These are phyloP conservation scores for Sylvietta virens DNA, from an alignment of 2,113 vertebrate genomes.

Conservation along the genomic window DNA sequence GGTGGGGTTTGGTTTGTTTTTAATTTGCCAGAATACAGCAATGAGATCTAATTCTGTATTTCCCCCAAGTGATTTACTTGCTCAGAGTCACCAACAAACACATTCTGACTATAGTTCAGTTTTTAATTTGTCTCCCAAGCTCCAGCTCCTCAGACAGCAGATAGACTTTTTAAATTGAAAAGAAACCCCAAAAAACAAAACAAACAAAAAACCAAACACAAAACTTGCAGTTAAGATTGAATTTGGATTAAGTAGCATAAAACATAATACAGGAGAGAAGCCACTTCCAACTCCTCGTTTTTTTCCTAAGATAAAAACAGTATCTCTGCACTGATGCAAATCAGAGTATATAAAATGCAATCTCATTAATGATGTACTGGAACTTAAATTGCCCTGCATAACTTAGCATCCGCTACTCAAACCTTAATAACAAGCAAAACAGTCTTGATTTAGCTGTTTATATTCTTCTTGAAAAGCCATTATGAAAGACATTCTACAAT, in stretches of 20 bases:
- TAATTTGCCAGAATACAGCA: neutral
- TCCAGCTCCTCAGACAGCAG: neutral
- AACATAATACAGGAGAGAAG: neutral
- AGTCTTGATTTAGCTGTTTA: constrained; percentile 12
- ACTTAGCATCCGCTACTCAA: neutral
- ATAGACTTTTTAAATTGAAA: neutral
- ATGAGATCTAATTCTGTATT: neutral
- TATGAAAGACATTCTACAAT: neutral
- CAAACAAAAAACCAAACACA: neutral
- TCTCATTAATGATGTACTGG: constrained; percentile 13
- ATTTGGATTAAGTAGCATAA: neutral
- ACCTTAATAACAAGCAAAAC: neutral
- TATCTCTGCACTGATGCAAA: neutral
- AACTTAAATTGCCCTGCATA: constrained; percentile 2
- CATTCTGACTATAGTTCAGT: neutral
- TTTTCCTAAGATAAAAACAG: neutral
- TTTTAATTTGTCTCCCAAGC: neutral
- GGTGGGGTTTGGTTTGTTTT: neutral
- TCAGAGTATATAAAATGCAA: neutral
- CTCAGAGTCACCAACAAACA: neutral
- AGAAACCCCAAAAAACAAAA: neutral
- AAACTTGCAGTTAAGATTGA: neutral
- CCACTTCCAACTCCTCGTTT: neutral
- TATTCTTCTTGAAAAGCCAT: neutral
- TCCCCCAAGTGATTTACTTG: neutral